Percentiles rank a stretch among this genome's conserved stretches.
These are phyloP conservation scores for Alviniconcha strummeri DNA, from an alignment of 2,888 invertebrate genomes.

Conservation along the genomic window DNA sequence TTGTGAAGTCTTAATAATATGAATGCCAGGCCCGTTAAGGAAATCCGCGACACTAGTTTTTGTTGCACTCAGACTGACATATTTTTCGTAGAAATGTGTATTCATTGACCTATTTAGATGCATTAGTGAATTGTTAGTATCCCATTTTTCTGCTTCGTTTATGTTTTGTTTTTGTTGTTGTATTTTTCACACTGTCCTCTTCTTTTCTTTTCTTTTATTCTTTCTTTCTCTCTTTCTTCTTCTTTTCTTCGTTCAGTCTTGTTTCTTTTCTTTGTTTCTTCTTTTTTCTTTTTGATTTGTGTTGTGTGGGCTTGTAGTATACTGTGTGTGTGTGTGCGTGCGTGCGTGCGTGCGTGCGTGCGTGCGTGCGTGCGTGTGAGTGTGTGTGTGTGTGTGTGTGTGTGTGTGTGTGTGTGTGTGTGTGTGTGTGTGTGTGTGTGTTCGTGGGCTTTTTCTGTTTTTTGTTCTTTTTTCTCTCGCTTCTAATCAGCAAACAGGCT, in stretches of 20 bases:
- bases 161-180: not conserved
- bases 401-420: not conserved
- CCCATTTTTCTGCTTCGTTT: not conserved
- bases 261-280: not conserved
- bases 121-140: too few relatives aligned
- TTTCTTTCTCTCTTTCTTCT: not conserved
- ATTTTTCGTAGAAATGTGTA: too few relatives aligned
- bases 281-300: not conserved
- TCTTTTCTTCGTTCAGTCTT: not conserved
- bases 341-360: not conserved
- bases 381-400: not conserved
- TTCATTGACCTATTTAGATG: too few relatives aligned
- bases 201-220: not conserved
- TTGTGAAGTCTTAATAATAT: too few relatives aligned
- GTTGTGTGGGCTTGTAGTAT: too few relatives aligned
- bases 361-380: not conserved
- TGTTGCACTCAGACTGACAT: too few relatives aligned
- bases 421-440: not conserved
- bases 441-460: not conserved
- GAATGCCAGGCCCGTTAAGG: too few relatives aligned
- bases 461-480: not conserved
- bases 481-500: not conserved
- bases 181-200: too few relatives aligned
- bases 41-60: too few relatives aligned
- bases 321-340: too few relatives aligned